Percentiles rank a stretch among this genome's conserved stretches.
Evolutionary conservation across 2,888 invertebrate genomes (phyloP).

Genomic region (Limnephilus rhombicus): DNA sequence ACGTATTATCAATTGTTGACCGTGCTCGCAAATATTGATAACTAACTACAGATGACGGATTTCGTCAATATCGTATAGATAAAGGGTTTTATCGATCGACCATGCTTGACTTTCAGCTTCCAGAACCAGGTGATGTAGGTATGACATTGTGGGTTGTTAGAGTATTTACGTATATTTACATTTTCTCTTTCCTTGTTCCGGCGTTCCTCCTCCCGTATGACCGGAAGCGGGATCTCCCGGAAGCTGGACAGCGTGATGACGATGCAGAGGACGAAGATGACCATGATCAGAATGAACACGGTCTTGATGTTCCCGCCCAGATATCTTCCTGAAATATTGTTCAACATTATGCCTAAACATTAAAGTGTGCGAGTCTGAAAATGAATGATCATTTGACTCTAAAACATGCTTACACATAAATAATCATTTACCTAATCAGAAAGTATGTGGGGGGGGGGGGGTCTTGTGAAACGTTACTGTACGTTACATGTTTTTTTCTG

Average conservation of each 20-base stretch:
- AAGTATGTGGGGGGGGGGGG: no score
- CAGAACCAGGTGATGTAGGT: no score
- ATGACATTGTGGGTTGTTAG: neutral
- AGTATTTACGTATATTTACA: neutral
- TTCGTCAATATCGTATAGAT: no score
- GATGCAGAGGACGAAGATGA: conserved; percentile 78
- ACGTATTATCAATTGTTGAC: no score
- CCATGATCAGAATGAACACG: conserved; percentile 78
- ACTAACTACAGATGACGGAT: no score
- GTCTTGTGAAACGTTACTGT: no score
- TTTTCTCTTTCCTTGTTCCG: neutral
- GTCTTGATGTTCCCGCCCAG: conserved; percentile 80
- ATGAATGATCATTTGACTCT: neutral
- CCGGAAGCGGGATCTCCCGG: conserved; percentile 77
- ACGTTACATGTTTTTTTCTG: no score
- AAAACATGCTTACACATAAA: no score
- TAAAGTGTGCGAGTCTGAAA: neutral
- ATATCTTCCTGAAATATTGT: conserved; percentile 67
- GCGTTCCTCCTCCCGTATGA: conserved; percentile 67
- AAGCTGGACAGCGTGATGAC: conserved; percentile 79
- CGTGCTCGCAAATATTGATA: no score
- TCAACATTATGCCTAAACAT: neutral
- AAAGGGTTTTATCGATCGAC: no score
- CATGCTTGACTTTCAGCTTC: no score
- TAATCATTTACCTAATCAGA: no score